Conservation (phyloP, 1,140 invertebrate species). For the Drosophila kohkoa region DNA sequence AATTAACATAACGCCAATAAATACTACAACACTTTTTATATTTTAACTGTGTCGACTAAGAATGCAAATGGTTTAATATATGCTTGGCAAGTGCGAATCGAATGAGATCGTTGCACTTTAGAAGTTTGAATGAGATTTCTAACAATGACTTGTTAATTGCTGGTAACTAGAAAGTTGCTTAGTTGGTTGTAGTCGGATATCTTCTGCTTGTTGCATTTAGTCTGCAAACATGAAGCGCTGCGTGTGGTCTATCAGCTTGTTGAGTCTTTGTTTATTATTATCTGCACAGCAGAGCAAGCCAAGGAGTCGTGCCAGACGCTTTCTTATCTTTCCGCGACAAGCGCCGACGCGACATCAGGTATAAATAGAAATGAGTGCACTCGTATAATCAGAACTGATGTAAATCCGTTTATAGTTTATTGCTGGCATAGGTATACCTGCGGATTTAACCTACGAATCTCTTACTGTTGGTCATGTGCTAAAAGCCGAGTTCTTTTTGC, state of each 20-base stretch:
- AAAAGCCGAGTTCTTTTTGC: conserved; percentile 66
- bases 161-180: not conserved
- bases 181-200: not conserved
- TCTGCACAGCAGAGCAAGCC: not conserved
- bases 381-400: not conserved
- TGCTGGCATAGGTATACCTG: conserved; percentile 73
- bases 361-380: not conserved
- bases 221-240: conserved; percentile 16
- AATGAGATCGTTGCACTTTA: not conserved
- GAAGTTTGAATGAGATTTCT: not conserved
- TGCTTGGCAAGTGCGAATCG: conserved; percentile 14
- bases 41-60: not conserved
- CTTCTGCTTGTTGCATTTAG: not conserved
- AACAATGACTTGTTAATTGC: conserved; percentile 35
- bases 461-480: conserved; percentile 66
- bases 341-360: conserved; percentile 70
- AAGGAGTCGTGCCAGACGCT: conserved; percentile 35
- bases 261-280: conserved; percentile 12
- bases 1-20: conserved; percentile 58
- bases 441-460: conserved; percentile 69
- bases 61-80: not conserved
- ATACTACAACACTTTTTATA: conserved; percentile 45
- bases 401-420: conserved; percentile 53
- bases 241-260: conserved; percentile 17
- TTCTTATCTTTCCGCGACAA: conserved; percentile 67